A percentile compares a stretch with the other conserved stretches of the same genome.
phyloP scores from a whole-genome alignment of 2,888 invertebrate genomes.

The Fabriciana adippe region DNA sequence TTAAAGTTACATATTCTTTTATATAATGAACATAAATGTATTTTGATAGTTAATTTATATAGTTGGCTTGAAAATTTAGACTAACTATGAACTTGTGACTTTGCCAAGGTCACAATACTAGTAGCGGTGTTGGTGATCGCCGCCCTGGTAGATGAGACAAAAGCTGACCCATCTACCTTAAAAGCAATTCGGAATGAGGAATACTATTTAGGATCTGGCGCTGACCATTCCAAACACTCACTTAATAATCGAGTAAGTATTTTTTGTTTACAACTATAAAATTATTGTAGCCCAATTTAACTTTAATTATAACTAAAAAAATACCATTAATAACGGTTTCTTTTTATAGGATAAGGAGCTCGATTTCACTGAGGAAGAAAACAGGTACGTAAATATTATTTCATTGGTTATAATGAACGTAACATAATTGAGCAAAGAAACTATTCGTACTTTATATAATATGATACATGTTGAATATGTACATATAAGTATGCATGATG shows the following conservation, averaged over 20 bases:
- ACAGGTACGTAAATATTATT: slow-evolving; percentile 27
- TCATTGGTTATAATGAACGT: background rate
- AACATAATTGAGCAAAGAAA: slow-evolving; percentile 2
- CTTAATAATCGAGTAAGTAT: slow-evolving; percentile 15
- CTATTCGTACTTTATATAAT: background rate
- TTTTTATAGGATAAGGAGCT: slow-evolving; percentile 25
- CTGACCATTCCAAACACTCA: slow-evolving; percentile 13
- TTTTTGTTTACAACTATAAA: background rate
- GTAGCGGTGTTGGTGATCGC: slow-evolving; percentile 24
- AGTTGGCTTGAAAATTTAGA: background rate
- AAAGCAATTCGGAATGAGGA: slow-evolving; percentile 27
- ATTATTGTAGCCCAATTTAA: background rate
- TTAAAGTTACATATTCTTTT: too few relatives aligned
- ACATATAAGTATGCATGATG: background rate
- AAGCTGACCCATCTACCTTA: slow-evolving; percentile 24
- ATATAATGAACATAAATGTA: background rate
- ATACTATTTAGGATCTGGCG: slow-evolving; percentile 29
- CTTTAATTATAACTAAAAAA: background rate
- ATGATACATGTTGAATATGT: too few relatives aligned
- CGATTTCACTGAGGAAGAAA: slow-evolving; percentile 37
- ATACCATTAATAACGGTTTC: background rate
- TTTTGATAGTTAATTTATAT: background rate
- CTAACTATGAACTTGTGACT: background rate
- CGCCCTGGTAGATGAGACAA: slow-evolving; percentile 23
- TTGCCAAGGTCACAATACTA: slow-evolving; percentile 25